Percentiles rank a stretch among this genome's conserved stretches.
These are phyloP conservation scores for Poecilia latipinna DNA, from an alignment of 2,113 vertebrate genomes.

Conservation along the genomic window DNA sequence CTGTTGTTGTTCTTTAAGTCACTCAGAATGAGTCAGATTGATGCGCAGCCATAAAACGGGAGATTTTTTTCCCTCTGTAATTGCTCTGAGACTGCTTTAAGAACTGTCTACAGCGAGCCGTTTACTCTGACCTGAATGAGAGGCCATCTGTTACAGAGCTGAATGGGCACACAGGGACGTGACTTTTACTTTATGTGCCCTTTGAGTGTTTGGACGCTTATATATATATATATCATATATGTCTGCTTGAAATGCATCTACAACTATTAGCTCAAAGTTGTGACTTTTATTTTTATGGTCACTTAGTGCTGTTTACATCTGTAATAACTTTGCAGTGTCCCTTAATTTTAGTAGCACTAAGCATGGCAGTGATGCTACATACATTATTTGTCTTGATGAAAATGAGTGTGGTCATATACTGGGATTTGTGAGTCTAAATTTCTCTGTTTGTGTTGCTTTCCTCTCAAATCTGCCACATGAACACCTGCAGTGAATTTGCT, in stretches of 20 bases:
- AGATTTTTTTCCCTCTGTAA: constrained; percentile 61
- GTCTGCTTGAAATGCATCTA: constrained; percentile 13
- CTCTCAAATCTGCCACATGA: too few species aligned
- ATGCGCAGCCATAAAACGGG: constrained; percentile 56
- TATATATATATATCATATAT: neutral
- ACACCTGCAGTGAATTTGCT: too few species aligned
- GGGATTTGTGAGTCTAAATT: neutral
- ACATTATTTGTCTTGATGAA: neutral
- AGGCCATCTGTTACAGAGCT: constrained; percentile 32
- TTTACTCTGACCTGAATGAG: constrained; percentile 36
- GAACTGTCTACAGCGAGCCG: constrained; percentile 36
- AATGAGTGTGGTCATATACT: neutral
- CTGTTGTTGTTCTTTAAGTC: constrained; percentile 28
- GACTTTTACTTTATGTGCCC: constrained; percentile 11
- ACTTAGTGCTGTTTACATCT: neutral
- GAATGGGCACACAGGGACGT: constrained; percentile 2
- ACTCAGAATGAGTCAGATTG: constrained; percentile 58
- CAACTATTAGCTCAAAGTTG: constrained; percentile 5
- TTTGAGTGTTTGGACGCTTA: constrained; percentile 12
- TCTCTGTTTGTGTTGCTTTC: neutral
- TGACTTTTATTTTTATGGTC: constrained; percentile 2
- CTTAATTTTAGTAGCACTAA: neutral
- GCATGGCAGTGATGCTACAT: neutral
- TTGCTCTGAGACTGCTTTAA: constrained; percentile 61
- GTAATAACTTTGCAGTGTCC: neutral